Percentiles rank a stretch among this genome's conserved stretches.
phyloP scores from a whole-genome alignment of 2,888 invertebrate genomes.

The Sinohyriopsis cumingii region DNA sequence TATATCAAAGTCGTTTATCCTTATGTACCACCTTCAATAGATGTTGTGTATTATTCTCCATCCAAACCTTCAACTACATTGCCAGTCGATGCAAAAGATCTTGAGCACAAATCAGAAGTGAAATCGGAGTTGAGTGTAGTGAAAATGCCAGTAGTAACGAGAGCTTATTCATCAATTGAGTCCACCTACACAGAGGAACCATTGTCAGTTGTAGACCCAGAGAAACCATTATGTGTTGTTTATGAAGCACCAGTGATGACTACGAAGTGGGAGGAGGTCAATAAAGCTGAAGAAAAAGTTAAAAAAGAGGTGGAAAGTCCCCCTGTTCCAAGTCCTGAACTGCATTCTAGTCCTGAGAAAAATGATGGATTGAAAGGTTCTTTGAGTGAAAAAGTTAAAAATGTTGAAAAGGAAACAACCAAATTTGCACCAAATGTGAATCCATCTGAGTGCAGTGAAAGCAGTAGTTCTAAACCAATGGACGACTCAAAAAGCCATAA shows the following conservation, averaged over 20 bases:
- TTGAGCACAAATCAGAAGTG: too few relatives aligned
- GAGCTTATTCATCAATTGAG: slow-evolving; percentile 31
- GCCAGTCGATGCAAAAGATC: too few relatives aligned
- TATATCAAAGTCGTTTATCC: too few relatives aligned
- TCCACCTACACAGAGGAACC: slow-evolving; percentile 51
- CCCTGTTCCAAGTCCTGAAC: neutral
- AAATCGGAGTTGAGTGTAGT: too few relatives aligned
- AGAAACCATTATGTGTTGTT: slow-evolving; percentile 22
- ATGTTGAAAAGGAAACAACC: too few relatives aligned
- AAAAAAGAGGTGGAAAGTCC: neutral
- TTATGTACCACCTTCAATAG: too few relatives aligned
- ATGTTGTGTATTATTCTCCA: too few relatives aligned
- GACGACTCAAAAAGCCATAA: too few relatives aligned
- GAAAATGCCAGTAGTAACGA: neutral
- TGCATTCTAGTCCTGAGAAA: neutral
- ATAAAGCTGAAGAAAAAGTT: neutral
- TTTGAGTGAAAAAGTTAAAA: neutral
- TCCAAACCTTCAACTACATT: too few relatives aligned
- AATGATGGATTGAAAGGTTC: neutral
- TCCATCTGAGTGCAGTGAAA: too few relatives aligned
- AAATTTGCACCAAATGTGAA: too few relatives aligned
- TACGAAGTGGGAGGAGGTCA: neutral
- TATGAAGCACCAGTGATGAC: slow-evolving; percentile 31
- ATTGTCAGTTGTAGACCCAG: slow-evolving; percentile 33
- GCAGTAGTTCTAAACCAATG: too few relatives aligned